Evolutionary conservation across 2,888 invertebrate genomes (phyloP).

Genomic region (Gonocerus acuteangulatus): DNA sequence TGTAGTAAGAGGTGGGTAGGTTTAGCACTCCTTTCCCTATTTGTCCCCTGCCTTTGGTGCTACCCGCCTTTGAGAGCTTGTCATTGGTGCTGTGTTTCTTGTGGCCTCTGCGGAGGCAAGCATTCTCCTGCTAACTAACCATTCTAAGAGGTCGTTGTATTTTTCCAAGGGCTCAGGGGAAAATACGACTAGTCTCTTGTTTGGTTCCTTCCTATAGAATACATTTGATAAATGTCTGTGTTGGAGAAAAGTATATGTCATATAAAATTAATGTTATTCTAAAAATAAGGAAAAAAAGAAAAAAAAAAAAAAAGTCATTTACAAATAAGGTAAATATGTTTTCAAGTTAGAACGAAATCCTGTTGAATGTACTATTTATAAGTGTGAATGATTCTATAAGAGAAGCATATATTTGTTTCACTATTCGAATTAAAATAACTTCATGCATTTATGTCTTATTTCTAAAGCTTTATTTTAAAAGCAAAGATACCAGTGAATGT

Average conservation of each 20-base stretch:
- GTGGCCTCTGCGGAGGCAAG: constrained; percentile 74
- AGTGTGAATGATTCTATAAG: not conserved
- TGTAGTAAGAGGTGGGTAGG: constrained; percentile 81
- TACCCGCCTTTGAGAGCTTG: constrained; percentile 80
- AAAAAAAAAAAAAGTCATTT: constrained; percentile 9
- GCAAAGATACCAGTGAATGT: too few species aligned
- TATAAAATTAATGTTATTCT: constrained; percentile 1
- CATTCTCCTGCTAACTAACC: constrained; percentile 47
- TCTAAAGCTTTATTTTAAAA: too few species aligned
- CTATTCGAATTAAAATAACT: not conserved
- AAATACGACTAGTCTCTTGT: constrained; percentile 25
- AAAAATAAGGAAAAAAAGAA: not conserved
- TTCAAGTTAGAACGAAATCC: not conserved
- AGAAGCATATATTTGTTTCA: constrained; percentile 1
- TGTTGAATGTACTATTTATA: not conserved
- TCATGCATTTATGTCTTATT: constrained; percentile 17
- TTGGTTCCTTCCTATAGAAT: constrained; percentile 1
- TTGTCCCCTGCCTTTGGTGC: constrained; percentile 91
- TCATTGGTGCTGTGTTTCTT: constrained; percentile 72
- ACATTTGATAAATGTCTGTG: constrained; percentile 16
- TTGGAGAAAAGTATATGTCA: constrained; percentile 8
- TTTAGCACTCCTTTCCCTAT: constrained; percentile 70
- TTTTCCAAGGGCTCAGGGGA: constrained; percentile 32
- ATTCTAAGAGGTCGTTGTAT: constrained; percentile 22
- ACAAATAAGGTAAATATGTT: not conserved